Base-by-base conservation (phyloP, 2,888 invertebrate species). In the Peribatodes rhomboidaria region DNA sequence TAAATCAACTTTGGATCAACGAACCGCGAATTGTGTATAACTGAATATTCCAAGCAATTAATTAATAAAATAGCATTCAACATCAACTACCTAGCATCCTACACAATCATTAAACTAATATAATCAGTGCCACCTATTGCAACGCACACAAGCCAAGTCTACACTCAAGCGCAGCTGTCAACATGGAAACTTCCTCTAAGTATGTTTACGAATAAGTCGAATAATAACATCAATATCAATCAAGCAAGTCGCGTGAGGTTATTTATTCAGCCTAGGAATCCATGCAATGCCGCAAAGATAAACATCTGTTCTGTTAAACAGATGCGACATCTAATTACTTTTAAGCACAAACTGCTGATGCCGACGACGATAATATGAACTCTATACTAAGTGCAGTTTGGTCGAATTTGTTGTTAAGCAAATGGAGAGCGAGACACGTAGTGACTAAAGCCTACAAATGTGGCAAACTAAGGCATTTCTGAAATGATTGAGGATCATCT, bases 101-200 rank as follows among this genome's bases (percentile, higher is more conserved):
- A 31, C 18, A 27, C 42, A 42, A 7, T 8, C 42, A 18, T 42
- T 18, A 9, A 37, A 53, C 20, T 14, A 55, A 33, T 55, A 33
- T 16, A 42, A 33, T 53, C n/a, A n/a, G n/a, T n/a, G n/a, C n/a
- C n/a, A n/a, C n/a, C n/a, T n/a, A 52, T 6, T 47, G 9, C 27
- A 4, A 37, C 20, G 37, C 9, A 10, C 10, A 49, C 31, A n/a
- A 22, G 6, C 22, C 46, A 46, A 22, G 7, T 14, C 31, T 16
- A 49, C 9, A 33, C n/a, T 16, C 16, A n/a, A 52, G 3, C 37
- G 9, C 20, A 60, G 39, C 44, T 66, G 61, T 69, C 60, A 69
- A 75, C 71, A 72, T 72, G 79, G 79, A 79, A 80, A 79, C 78
- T 77, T 75, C 74, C 74, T 60, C 61, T 60, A 47, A 67, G 62